Conservation (phyloP, 2,888 invertebrate species). For the Macroteleia sp. region DNA sequence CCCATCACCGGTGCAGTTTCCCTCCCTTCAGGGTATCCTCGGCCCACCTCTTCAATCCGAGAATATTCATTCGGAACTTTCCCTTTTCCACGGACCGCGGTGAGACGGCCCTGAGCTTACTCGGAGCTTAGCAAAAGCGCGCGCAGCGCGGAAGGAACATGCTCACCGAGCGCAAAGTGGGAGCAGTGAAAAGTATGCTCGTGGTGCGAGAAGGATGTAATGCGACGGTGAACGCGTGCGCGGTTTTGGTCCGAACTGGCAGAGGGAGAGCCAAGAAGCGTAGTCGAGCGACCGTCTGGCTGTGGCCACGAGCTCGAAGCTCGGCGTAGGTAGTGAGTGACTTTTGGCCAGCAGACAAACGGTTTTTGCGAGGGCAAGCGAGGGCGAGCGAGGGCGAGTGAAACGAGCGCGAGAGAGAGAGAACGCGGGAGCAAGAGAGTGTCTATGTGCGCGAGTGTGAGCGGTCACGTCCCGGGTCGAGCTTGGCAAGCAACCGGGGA, state of each 20-base stretch:
- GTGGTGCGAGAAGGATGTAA: slow-evolving; percentile 20
- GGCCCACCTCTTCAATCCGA: not conserved
- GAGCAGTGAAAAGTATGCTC: slow-evolving; percentile 18
- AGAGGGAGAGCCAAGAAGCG: slow-evolving; percentile 78
- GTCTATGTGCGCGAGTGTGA: too few species aligned
- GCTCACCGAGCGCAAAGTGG: slow-evolving; percentile 13
- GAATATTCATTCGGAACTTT: slow-evolving; percentile 40
- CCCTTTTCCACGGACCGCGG: slow-evolving; percentile 27
- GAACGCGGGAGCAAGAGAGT: too few species aligned
- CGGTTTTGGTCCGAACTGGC: slow-evolving; percentile 57
- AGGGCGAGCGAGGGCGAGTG: too few species aligned
- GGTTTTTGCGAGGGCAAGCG: slow-evolving; percentile 51
- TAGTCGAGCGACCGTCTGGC: slow-evolving; percentile 83
- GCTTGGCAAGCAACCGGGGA: slow-evolving; percentile 20
- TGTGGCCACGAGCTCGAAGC: slow-evolving; percentile 82
- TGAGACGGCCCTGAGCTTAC: slow-evolving; percentile 30
- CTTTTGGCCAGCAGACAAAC: slow-evolving; percentile 72
- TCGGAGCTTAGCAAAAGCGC: slow-evolving; percentile 64
- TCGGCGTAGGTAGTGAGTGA: slow-evolving; percentile 82
- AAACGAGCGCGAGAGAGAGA: too few species aligned
- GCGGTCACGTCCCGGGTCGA: slow-evolving; percentile 25
- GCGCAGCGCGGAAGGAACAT: slow-evolving; percentile 48
- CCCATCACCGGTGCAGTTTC: not conserved
- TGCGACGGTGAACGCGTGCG: slow-evolving; percentile 49
- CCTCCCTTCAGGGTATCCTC: not conserved